A percentile compares a stretch with the other conserved stretches of the same genome.
These are phyloP conservation scores for Serripes groenlandicus DNA, from an alignment of 2,888 invertebrate genomes.

Conservation along the genomic window DNA sequence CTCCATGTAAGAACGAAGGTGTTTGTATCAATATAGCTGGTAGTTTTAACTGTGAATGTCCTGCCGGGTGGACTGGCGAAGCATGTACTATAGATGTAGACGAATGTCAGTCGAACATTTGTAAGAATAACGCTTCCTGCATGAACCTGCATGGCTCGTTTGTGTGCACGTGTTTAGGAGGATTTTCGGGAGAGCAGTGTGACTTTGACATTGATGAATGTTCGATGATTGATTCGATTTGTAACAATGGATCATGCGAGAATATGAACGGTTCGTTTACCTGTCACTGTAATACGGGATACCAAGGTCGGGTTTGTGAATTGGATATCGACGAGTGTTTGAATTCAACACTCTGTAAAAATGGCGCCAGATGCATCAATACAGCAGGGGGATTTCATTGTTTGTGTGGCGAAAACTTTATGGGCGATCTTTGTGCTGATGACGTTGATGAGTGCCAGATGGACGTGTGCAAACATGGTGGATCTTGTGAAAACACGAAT, in stretches of 20 bases:
- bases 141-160: slow-evolving; percentile 62
- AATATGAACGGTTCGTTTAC: slow-evolving; percentile 13
- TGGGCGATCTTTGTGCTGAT: slow-evolving; percentile 27
- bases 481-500: slow-evolving; percentile 27
- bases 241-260: slow-evolving; percentile 24
- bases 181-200: slow-evolving; percentile 60
- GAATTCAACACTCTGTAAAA: slow-evolving; percentile 5
- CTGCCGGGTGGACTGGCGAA: slow-evolving; percentile 54
- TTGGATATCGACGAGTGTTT: slow-evolving; percentile 33
- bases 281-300: slow-evolving; percentile 24
- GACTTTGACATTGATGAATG: slow-evolving; percentile 55
- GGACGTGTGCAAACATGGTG: slow-evolving; percentile 30
- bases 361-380: slow-evolving; percentile 28
- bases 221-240: neutral
- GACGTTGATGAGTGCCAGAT: slow-evolving; percentile 51
- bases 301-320: slow-evolving; percentile 17
- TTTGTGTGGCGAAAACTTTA: slow-evolving; percentile 12
- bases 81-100: slow-evolving; percentile 64
- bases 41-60: slow-evolving; percentile 65
- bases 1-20: slow-evolving; percentile 45
- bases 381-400: slow-evolving; percentile 11
- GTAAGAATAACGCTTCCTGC: slow-evolving; percentile 69
- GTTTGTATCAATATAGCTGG: slow-evolving; percentile 53
- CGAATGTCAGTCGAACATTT: slow-evolving; percentile 65
- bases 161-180: slow-evolving; percentile 64